Evolutionary conservation across 2,888 invertebrate species (phyloP), one percentile per base, ranked within the genome.

Genomic region (Acronicta alni): DNA sequence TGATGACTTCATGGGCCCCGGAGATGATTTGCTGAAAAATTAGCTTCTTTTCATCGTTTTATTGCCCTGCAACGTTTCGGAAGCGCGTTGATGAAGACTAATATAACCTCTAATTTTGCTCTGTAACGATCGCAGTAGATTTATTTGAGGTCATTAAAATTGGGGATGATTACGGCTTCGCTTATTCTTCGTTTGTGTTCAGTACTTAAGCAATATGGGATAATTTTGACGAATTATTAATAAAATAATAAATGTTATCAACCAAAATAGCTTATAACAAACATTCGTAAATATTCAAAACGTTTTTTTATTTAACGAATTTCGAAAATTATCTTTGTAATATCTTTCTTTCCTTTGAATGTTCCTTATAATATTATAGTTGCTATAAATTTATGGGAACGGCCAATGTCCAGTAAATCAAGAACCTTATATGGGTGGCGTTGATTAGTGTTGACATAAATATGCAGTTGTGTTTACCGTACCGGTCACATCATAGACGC

Each of bases 21-120:
- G 91, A 92, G 92, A 93, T 94, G 93, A 94, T 92, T 91, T 85
- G 93, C 92, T 91, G 89, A 93, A 93, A 94, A 93, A 93, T 93
- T 92, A 88, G 89, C 88, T 92, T 92, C 93, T 93, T 91, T 93
- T 90, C 92, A 92, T 91, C 93, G 92, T 92, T 91, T 93, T 92
- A 93, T 93, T 91, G 92, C 89, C 77, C 78, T 82, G 81, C 80
- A 83, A 81, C 86, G 88, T 84, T 87, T 84, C 84, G 86, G 86
- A 85, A 88, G 84, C 85, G 82, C 74, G 55, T 77, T 92, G 92
- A 94, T 93, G 92, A 94, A 94, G 93, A 94, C 91, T 92, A 89
- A 94, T 94, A 91, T 83, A 86, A 87, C 82, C 86, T 89, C 89
- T 93, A 93, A 93, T 94, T 92, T 87, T 87, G 90, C 88, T 87